Conservation (phyloP, 2,888 invertebrate species). For the Eristalinus aeneus region DNA sequence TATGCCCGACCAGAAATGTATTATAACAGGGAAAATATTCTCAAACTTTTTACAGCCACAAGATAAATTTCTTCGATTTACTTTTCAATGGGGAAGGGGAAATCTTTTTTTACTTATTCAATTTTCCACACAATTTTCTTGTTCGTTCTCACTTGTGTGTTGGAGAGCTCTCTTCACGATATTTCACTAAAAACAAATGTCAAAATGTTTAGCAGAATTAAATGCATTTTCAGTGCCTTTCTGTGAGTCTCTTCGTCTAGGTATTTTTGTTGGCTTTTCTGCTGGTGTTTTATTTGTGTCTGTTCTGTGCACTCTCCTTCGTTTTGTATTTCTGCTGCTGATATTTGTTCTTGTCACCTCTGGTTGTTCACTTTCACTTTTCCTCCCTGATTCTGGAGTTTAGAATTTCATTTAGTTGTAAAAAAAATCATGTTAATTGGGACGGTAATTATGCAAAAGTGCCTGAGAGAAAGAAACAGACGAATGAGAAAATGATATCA, state of each 20-base stretch:
- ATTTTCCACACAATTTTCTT: constrained; percentile 23
- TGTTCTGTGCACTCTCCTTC: constrained; percentile 54
- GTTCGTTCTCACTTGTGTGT: background rate
- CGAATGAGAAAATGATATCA: background rate
- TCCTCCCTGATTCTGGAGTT: constrained; percentile 26
- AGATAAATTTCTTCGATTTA: constrained; percentile 6
- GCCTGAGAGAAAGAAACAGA: background rate
- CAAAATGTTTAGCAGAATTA: constrained; percentile 63
- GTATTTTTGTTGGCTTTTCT: constrained; percentile 56
- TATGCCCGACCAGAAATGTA: background rate
- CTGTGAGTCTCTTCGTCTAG: constrained; percentile 24
- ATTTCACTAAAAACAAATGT: constrained; percentile 63
- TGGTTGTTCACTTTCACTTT: constrained; percentile 51
- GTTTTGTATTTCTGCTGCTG: constrained; percentile 37
- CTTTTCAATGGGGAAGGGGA: background rate
- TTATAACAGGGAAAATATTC: background rate
- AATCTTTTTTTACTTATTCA: background rate
- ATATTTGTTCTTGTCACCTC: constrained; percentile 50
- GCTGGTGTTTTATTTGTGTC: constrained; percentile 58
- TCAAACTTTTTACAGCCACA: constrained; percentile 8
- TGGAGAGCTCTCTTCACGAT: constrained; percentile 50
- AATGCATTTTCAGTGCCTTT: constrained; percentile 62
- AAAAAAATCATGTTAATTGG: constrained; percentile 6
- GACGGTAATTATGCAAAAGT: background rate
- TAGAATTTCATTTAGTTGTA: background rate